Evolutionary conservation across 2,113 vertebrate species (phyloP).

Genomic region (Leptosomus discolor): DNA sequence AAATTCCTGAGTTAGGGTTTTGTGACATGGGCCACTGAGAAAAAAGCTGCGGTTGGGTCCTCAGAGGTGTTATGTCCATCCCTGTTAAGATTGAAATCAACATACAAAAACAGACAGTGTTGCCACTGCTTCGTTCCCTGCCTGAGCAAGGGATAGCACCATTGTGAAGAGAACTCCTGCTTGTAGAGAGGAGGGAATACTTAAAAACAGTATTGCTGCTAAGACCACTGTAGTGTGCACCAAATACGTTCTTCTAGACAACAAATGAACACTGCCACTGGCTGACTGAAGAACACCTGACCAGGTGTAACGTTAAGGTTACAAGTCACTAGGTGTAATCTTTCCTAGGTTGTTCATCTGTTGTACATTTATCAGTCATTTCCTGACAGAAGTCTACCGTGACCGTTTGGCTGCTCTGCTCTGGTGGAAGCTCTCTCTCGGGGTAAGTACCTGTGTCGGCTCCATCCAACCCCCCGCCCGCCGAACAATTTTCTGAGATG

Average conservation of each 20-base stretch:
- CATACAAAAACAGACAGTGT: conserved; percentile 84
- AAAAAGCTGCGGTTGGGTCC: conserved; percentile 90
- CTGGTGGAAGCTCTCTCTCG: conserved; percentile 79
- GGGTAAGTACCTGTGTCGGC: conserved; percentile 77
- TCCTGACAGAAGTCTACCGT: conserved; percentile 99
- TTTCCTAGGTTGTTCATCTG: conserved; percentile 95
- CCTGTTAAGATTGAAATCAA: conserved; percentile 87
- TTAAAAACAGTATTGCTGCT: conserved; percentile 85
- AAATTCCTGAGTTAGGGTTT: conserved; percentile 99
- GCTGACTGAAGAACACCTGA: conserved; percentile 81
- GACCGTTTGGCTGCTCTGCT: conserved; percentile 91
- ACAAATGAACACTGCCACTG: conserved; percentile 84
- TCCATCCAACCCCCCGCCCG: conserved; percentile 69
- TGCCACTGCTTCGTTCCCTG: conserved; percentile 79
- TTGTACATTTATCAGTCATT: conserved; percentile 99
- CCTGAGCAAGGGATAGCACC: conserved; percentile 85
- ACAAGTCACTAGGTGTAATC: conserved; percentile 84
- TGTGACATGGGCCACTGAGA: conserved; percentile 94
- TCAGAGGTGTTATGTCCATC: conserved; percentile 90
- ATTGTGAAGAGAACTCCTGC: conserved; percentile 82
- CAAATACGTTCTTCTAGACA: conserved; percentile 78
- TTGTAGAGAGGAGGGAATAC: conserved; percentile 79
- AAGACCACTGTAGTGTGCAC: conserved; percentile 88
- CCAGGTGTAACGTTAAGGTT: conserved; percentile 70
- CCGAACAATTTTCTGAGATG: conserved; percentile 75